These are phyloP conservation scores for Xanthia togata DNA, from an alignment of 2,888 invertebrate genomes.

Conservation along the genomic window DNA sequence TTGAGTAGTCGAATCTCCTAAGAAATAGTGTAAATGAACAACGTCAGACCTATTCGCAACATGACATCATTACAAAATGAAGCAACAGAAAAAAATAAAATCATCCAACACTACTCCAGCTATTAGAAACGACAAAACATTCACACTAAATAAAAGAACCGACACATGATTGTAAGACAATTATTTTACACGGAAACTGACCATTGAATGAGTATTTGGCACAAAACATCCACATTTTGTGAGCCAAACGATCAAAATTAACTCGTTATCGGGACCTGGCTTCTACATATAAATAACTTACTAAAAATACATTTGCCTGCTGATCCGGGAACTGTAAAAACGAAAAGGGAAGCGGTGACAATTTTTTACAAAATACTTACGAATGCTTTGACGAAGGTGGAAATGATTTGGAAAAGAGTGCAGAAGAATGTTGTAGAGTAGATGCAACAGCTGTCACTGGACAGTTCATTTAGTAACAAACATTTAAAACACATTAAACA, in stretches of 20 bases:
- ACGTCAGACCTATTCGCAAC: neutral
- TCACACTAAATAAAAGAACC: slow-evolving; percentile 22
- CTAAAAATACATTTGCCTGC: slow-evolving; percentile 47
- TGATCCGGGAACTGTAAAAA: slow-evolving; percentile 43
- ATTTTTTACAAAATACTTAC: neutral
- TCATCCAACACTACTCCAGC: neutral
- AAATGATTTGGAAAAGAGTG: too few species aligned
- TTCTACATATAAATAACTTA: slow-evolving; percentile 54
- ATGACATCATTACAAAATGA: slow-evolving; percentile 18
- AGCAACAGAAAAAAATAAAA: neutral
- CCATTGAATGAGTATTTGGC: slow-evolving; percentile 54
- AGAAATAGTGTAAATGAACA: neutral
- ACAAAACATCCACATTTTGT: slow-evolving; percentile 35
- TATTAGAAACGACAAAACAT: slow-evolving; percentile 35
- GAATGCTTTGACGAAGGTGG: neutral
- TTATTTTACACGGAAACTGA: slow-evolving; percentile 43
- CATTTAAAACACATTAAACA: neutral
- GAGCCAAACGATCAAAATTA: slow-evolving; percentile 57
- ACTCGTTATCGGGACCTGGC: slow-evolving; percentile 54
- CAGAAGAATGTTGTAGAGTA: neutral
- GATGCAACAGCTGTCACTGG: neutral
- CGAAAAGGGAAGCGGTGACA: slow-evolving; percentile 40
- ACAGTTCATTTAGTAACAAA: neutral
- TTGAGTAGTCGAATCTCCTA: neutral
- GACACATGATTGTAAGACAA: slow-evolving; percentile 36